Conservation (phyloP, 23 tunicate species). For the Styela clava region DNA sequence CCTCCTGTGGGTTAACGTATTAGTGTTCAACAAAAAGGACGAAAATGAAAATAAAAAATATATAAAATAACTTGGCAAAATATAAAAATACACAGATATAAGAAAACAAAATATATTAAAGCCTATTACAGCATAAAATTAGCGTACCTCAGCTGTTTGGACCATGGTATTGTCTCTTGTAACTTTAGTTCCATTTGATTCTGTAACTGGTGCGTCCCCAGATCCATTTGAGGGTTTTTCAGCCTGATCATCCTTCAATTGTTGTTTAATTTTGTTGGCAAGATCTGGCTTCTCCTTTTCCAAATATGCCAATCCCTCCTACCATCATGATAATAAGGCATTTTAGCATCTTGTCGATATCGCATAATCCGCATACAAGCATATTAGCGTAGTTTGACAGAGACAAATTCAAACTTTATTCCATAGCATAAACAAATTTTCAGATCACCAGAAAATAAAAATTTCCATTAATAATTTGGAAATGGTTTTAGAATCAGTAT, state of each 20-base stretch:
- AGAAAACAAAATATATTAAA: too few species aligned
- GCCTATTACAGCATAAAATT: neutral
- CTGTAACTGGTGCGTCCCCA: conserved; percentile 65
- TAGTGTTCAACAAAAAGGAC: too few species aligned
- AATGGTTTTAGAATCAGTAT: neutral
- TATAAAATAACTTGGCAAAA: too few species aligned
- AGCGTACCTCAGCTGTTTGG: conserved; percentile 52
- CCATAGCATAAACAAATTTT: neutral
- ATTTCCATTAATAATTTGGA: neutral
- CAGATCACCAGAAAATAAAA: neutral
- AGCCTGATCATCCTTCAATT: conserved; percentile 29
- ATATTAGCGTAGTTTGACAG: neutral
- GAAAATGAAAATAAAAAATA: too few species aligned
- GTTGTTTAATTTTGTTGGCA: conserved; percentile 47
- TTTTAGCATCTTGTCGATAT: conserved; percentile 2
- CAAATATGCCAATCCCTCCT: conserved; percentile 61
- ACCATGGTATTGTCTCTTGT: conserved; percentile 67
- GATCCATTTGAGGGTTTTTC: conserved; percentile 41
- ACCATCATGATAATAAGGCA: conserved; percentile 17
- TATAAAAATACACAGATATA: neutral
- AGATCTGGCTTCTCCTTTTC: conserved; percentile 49
- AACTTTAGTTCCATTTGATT: conserved; percentile 40
- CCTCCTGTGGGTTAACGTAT: neutral
- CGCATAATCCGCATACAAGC: neutral
- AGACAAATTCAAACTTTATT: neutral